Conservation (phyloP, 2,113 vertebrate genomes). For the Chroicocephalus ridibundus region DNA sequence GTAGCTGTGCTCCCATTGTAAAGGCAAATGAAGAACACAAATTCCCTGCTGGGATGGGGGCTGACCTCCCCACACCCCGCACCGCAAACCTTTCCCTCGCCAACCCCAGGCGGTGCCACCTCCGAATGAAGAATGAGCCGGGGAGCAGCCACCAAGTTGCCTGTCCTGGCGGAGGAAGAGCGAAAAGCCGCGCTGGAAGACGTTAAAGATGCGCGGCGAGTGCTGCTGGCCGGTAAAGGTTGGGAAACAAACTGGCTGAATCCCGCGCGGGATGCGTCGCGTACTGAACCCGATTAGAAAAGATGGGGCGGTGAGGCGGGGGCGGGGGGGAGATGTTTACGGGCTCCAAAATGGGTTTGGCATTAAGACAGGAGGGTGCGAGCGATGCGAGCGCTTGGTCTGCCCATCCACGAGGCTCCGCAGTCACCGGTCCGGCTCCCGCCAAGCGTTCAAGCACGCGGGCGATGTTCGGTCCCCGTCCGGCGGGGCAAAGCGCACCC, state of each 20-base stretch:
- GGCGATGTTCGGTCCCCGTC: neutral
- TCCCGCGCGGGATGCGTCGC: constrained; percentile 42
- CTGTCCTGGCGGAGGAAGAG: constrained; percentile 60
- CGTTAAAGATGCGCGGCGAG: constrained; percentile 73
- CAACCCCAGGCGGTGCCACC: constrained; percentile 82
- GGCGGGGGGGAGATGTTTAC: constrained; percentile 48
- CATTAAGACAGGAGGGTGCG: constrained; percentile 28
- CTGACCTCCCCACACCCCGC: constrained; percentile 79
- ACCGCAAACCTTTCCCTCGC: constrained; percentile 77
- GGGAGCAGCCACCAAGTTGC: constrained; percentile 79
- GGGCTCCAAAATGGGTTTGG: constrained; percentile 58
- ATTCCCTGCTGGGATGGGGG: constrained; percentile 79
- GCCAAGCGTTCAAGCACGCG: neutral
- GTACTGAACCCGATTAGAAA: constrained; percentile 66
- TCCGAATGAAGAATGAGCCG: constrained; percentile 82
- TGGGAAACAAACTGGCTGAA: constrained; percentile 76
- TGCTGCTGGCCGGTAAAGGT: constrained; percentile 69
- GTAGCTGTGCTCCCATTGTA: constrained; percentile 76
- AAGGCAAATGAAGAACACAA: constrained; percentile 87
- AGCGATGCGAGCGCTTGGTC: constrained; percentile 34
- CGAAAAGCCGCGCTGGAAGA: constrained; percentile 58
- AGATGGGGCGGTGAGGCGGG: no score
- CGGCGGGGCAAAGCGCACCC: neutral
- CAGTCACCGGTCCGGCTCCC: neutral
- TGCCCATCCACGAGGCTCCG: neutral